Evolutionary conservation across 37 sponge, comb jelly and placozoan species (phyloP), one percentile per base, ranked within the genome.

Genomic region (Chondrosia reniformis): DNA sequence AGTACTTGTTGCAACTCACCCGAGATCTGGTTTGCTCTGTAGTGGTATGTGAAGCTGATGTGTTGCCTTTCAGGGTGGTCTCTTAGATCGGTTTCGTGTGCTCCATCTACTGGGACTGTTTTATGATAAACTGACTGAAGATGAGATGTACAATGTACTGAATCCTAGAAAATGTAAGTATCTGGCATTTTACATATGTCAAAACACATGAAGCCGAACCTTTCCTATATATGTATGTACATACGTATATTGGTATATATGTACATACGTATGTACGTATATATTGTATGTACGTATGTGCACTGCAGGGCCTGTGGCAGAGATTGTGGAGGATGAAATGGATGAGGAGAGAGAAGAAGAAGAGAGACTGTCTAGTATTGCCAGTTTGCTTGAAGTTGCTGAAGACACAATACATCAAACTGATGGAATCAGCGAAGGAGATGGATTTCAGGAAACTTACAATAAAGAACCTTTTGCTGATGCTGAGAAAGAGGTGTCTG

Each of bases 231-330:
- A 49, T 49, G 52, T 49, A 49, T 15, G 61, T 59, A 13, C n/a
- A 13, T 13, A 59, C 28, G 61, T 59, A 59, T 59, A 59, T 19
- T 5, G n/a, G 61, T 13, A 59, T 59, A 30, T 59, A 59, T 59
- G 61, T 59, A 19, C n/a, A n/a, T n/a, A n/a, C n/a, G n/a, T 49
- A 49, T 49, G 52, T 49, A 49, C 52, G 61, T 59, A 13, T 13
- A 13, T 13, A 59, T 59, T n/a, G 61, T 59, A 59, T 59, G 28
- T 19, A 6, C 28, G 61, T 13, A 59, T 59, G 61, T 59, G 28
- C 28, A 30, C 28, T 19, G 30, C 32, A 88, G 89, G 89, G 89
- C 85, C 89, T 42, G 39, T 84, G 45, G 80, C 69, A 30, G 85
- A 88, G 76, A 64, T 67, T 3, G 31, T 71, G 30, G 87, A 87